A percentile compares a stretch with the other conserved stretches of the same genome.
Evolutionary conservation across 2,888 invertebrate species (phyloP).

Genomic region (Drosophila acutilabella): DNA sequence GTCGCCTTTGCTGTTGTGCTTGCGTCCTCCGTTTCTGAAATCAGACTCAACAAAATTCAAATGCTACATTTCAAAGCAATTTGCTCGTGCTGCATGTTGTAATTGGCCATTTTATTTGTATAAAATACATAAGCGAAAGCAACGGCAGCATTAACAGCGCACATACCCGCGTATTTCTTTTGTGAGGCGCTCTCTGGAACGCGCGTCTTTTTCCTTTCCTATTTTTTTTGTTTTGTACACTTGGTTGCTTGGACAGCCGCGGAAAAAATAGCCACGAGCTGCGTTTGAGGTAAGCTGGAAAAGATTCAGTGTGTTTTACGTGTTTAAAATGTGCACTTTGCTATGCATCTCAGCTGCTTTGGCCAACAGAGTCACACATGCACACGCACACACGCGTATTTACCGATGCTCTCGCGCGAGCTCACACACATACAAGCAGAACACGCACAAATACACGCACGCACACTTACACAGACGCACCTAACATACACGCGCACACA

Average conservation of each 20-base stretch:
- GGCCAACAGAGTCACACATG: constrained; percentile 44
- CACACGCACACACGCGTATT: constrained; percentile 28
- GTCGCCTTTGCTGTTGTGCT: constrained; percentile 49
- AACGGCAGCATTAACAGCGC: constrained; percentile 16
- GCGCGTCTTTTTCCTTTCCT: constrained; percentile 30
- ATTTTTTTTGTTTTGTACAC: constrained; percentile 1
- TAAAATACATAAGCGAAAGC: constrained; percentile 59
- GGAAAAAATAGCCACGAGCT: constrained; percentile 27
- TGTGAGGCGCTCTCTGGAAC: constrained; percentile 33
- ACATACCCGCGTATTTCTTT: constrained; percentile 34
- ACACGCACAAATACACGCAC: constrained; percentile 30
- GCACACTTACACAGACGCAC: constrained; percentile 9
- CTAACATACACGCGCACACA: constrained; percentile 23
- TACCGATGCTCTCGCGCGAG: constrained; percentile 7
- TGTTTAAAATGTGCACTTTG: constrained; percentile 53
- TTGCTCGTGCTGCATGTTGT: constrained; percentile 17
- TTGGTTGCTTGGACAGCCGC: constrained; percentile 16
- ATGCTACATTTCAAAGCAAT: constrained; percentile 26
- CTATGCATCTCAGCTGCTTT: constrained; percentile 75
- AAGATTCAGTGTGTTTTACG: constrained; percentile 24
- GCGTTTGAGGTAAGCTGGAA: constrained; percentile 46
- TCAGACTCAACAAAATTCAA: constrained; percentile 30
- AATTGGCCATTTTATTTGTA: constrained; percentile 32
- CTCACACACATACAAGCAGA: constrained; percentile 13
- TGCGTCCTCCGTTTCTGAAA: constrained; percentile 46